Conservation (phyloP, 1,140 invertebrate genomes). For the Polypedilum pembai region DNA sequence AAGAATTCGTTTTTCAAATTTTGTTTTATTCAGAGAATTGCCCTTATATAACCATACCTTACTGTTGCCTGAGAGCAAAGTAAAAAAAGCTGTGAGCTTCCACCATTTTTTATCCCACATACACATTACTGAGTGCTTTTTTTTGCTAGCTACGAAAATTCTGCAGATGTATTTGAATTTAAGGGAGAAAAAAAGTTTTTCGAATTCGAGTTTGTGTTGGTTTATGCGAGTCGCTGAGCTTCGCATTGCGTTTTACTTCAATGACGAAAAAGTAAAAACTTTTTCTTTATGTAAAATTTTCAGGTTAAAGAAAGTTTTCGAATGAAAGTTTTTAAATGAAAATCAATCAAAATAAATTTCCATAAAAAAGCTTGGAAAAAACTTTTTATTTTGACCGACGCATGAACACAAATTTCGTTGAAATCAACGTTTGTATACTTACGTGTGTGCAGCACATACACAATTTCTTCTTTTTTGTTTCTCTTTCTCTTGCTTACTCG, state of each 20-base stretch:
- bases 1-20: no score
- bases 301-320: no score
- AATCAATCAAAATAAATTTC: no score
- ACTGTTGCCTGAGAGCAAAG: background rate
- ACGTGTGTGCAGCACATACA: constrained; percentile 8
- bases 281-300: no score
- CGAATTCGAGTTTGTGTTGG: background rate
- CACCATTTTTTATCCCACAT: constrained; percentile 14
- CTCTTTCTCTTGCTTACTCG: background rate
- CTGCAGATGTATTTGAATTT: constrained; percentile 8
- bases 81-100: background rate
- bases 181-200: background rate
- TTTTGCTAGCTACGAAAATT: background rate
- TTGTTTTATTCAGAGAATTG: no score
- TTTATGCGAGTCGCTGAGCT: background rate
- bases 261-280: no score
- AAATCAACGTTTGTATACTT: background rate
- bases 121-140: no score
- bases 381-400: constrained; percentile 17
- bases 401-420: constrained; percentile 21
- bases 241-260: background rate
- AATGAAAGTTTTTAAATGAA: no score
- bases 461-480: constrained; percentile 2
- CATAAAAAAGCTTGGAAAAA: background rate
- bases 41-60: no score